These are phyloP conservation scores for Scortum barcoo DNA, from an alignment of 2,113 vertebrate species.

Conservation along the genomic window DNA sequence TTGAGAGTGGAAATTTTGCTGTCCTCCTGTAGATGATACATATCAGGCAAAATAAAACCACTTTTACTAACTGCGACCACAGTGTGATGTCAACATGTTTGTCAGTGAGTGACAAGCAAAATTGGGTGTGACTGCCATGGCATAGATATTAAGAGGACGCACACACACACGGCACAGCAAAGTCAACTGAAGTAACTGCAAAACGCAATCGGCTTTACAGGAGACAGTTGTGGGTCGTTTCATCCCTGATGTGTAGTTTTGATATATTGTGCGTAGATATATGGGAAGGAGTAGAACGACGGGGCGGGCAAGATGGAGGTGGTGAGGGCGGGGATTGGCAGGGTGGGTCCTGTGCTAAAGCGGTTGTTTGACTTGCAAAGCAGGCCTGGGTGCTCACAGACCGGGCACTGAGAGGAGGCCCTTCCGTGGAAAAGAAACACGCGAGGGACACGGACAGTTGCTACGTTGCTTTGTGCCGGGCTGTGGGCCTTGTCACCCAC, in stretches of 20 bases:
- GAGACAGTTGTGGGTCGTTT: constrained; percentile 37
- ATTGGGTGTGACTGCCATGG: constrained; percentile 35
- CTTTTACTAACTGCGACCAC: constrained; percentile 30
- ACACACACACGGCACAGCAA: not conserved
- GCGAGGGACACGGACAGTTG: constrained; percentile 54
- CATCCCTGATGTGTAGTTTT: constrained; percentile 15
- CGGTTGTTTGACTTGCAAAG: constrained; percentile 87
- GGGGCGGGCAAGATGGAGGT: constrained; percentile 33
- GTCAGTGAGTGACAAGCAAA: constrained; percentile 44
- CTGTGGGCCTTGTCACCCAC: constrained; percentile 80
- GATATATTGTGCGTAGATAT: constrained; percentile 29
- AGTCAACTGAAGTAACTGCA: constrained; percentile 35
- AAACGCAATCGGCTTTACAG: constrained; percentile 30
- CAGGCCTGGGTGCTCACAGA: constrained; percentile 65
- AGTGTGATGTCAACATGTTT: constrained; percentile 22
- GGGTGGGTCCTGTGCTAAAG: constrained; percentile 58
- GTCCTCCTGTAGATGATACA: constrained; percentile 40
- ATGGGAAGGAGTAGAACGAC: constrained; percentile 32
- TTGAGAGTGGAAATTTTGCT: constrained; percentile 44
- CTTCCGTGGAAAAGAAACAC: constrained; percentile 61
- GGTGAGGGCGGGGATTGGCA: constrained; percentile 56
- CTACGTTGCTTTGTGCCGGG: constrained; percentile 61
- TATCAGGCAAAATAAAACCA: constrained; percentile 40
- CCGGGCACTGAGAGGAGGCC: constrained; percentile 40
- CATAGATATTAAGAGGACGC: constrained; percentile 35